A percentile compares a stretch with the other conserved stretches of the same genome.
Conservation (phyloP, 2,888 invertebrate genomes). For the Caenorhabditis sp. region DNA sequence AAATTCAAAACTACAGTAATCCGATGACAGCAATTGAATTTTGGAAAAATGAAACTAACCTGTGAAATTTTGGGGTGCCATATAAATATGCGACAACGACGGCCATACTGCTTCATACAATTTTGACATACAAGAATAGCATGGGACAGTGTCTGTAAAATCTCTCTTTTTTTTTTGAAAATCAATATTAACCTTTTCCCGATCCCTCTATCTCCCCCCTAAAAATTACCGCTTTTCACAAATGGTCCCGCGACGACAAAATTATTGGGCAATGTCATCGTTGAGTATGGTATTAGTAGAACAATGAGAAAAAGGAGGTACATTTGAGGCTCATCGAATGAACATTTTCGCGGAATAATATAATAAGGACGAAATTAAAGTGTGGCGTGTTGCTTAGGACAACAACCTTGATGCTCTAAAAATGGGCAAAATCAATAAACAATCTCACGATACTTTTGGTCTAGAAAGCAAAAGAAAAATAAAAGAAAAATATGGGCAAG, state of each 20-base stretch:
- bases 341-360: too few species aligned
- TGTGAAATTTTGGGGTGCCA: slow-evolving; percentile 67
- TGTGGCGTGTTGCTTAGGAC: too few species aligned
- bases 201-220: too few species aligned
- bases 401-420: too few species aligned
- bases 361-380: too few species aligned
- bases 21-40: too few species aligned
- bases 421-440: too few species aligned
- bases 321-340: background rate
- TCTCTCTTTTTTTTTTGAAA: too few species aligned
- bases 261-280: slow-evolving; percentile 5
- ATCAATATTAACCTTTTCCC: too few species aligned
- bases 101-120: slow-evolving; percentile 68
- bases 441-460: too few species aligned
- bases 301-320: background rate
- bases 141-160: slow-evolving; percentile 66
- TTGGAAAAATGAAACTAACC: slow-evolving; percentile 45
- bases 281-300: background rate
- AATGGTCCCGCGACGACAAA: slow-evolving; percentile 22
- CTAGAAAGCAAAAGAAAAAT: too few species aligned
- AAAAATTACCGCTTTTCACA: slow-evolving; percentile 34
- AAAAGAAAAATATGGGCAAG: background rate
- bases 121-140: slow-evolving; percentile 70
- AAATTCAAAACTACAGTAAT: too few species aligned
- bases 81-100: slow-evolving; percentile 60